These are phyloP conservation scores for Labroides dimidiatus DNA, from an alignment of 2,797 vertebrate genomes.

Conservation along the genomic window DNA sequence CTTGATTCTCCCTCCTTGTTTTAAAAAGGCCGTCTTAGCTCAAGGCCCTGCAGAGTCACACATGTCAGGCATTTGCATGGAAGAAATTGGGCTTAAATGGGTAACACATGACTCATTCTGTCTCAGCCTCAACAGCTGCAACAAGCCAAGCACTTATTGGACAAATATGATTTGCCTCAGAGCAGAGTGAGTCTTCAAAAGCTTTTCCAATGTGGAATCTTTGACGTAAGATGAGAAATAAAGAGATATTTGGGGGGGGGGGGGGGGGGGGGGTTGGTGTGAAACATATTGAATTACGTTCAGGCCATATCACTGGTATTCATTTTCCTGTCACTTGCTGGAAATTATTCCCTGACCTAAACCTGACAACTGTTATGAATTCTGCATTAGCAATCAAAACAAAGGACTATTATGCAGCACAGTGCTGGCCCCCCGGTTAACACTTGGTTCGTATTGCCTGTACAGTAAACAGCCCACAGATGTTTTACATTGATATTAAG, in stretches of 20 bases:
- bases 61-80: slow-evolving; percentile 79
- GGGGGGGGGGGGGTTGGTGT: slow-evolving; percentile 70
- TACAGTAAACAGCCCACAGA: slow-evolving; percentile 81
- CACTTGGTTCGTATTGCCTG: slow-evolving; percentile 72
- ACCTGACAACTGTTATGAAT: slow-evolving; percentile 78
- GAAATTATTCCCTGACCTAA: slow-evolving; percentile 53
- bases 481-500: slow-evolving; percentile 83
- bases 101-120: slow-evolving; percentile 79
- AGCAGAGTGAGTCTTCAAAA: slow-evolving; percentile 75
- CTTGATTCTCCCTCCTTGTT: slow-evolving; percentile 51
- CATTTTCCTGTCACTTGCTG: slow-evolving; percentile 56
- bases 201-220: slow-evolving; percentile 76
- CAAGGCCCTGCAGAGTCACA: slow-evolving; percentile 69
- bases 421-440: slow-evolving; percentile 54
- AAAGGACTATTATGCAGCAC: slow-evolving; percentile 71
- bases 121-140: slow-evolving; percentile 78
- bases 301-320: slow-evolving; percentile 61
- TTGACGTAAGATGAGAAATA: slow-evolving; percentile 74
- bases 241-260: slow-evolving; percentile 71
- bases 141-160: slow-evolving; percentile 76
- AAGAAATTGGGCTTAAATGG: slow-evolving; percentile 80
- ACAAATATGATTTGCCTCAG: slow-evolving; percentile 80
- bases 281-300: slow-evolving; percentile 74
- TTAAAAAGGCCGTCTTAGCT: slow-evolving; percentile 65
- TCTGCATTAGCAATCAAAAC: slow-evolving; percentile 79